These are phyloP conservation scores for Misgurnus anguillicaudatus DNA, from an alignment of 2,113 vertebrate genomes.

Conservation along the genomic window DNA sequence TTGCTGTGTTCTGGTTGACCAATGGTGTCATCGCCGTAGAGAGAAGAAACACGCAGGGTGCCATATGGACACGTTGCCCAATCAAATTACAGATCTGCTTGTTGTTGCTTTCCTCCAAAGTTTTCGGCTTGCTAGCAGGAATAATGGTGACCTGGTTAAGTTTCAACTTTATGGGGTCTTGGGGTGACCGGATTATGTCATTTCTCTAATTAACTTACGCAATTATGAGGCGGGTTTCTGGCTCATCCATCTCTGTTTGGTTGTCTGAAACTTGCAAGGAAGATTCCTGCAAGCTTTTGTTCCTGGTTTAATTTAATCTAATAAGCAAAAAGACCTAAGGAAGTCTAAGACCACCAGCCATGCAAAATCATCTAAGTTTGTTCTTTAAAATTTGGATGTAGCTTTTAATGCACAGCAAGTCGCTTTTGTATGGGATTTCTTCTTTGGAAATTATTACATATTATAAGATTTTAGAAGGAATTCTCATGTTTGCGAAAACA, in stretches of 20 bases:
- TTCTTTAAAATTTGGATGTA: not conserved
- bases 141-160: slow-evolving; percentile 61
- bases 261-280: not conserved
- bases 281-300: slow-evolving; percentile 31
- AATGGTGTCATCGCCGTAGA: slow-evolving; percentile 56
- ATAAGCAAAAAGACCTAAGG: slow-evolving; percentile 3
- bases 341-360: not conserved
- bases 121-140: slow-evolving; percentile 57
- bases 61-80: slow-evolving; percentile 72
- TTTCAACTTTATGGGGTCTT: slow-evolving; percentile 39
- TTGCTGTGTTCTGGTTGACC: slow-evolving; percentile 55
- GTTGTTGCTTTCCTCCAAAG: slow-evolving; percentile 31
- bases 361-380: not conserved
- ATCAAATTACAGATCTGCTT: slow-evolving; percentile 68
- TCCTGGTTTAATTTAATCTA: slow-evolving; percentile 29
- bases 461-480: too few relatives aligned
- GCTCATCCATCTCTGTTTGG: slow-evolving; percentile 59
- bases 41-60: slow-evolving; percentile 61
- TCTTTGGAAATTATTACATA: too few relatives aligned
- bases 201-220: slow-evolving; percentile 72
- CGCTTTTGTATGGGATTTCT: too few relatives aligned
- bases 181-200: slow-evolving; percentile 61
- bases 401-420: too few relatives aligned
- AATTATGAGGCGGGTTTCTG: slow-evolving; percentile 69
- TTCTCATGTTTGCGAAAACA: not conserved